Evolutionary conservation across 2,888 invertebrate species (phyloP).

Genomic region (Pseudoips prasinana): DNA sequence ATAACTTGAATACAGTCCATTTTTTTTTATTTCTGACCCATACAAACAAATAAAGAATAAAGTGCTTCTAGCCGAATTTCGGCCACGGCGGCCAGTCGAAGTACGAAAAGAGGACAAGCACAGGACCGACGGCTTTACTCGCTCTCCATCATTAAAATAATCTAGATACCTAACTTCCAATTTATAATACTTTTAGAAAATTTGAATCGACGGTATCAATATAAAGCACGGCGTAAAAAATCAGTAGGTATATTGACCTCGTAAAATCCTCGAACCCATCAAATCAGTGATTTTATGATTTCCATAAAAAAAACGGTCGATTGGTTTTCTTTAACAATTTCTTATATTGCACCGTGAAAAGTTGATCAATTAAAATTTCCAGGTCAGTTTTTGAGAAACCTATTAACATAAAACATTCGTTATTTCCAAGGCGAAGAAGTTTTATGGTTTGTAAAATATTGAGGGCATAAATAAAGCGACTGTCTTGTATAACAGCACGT

Average conservation of each 20-base stretch:
- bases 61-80: no score
- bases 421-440: conserved; percentile 71
- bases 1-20: no score
- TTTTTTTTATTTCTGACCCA: no score
- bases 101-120: no score
- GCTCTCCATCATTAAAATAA: no score
- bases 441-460: conserved; percentile 81
- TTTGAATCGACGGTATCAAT: no score
- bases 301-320: conserved; percentile 34
- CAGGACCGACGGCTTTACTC: no score
- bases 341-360: conserved; percentile 21
- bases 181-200: no score
- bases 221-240: conserved; percentile 29
- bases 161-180: no score
- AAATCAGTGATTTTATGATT: conserved; percentile 38
- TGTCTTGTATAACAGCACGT: conserved; percentile 77
- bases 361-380: conserved; percentile 41
- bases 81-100: no score
- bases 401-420: conserved; percentile 75
- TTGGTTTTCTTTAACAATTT: conserved; percentile 28
- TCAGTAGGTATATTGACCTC: conserved; percentile 32
- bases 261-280: conserved; percentile 34
- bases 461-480: conserved; percentile 75
- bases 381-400: conserved; percentile 46
- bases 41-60: no score